A percentile compares a stretch with the other conserved stretches of the same genome.
These are phyloP conservation scores for Scatophagus argus DNA, from an alignment of 2,113 vertebrate genomes.

Conservation along the genomic window DNA sequence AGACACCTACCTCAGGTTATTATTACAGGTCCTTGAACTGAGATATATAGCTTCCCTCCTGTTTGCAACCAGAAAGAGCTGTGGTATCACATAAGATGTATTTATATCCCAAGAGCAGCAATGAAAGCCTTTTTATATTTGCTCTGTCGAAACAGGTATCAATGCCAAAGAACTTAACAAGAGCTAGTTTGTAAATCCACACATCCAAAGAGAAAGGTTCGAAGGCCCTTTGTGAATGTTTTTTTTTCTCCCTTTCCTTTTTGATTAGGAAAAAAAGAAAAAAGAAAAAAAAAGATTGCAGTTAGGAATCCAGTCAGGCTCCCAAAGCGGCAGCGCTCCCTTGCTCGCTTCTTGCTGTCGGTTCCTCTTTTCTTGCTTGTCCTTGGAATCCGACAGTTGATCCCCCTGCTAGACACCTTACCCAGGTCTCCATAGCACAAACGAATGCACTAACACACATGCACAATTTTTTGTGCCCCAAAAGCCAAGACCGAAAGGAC, in stretches of 20 bases:
- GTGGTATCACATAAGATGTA: conserved; percentile 74
- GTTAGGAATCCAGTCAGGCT: conserved; percentile 86
- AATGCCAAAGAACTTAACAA: conserved; percentile 75
- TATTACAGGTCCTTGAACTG: conserved; percentile 83
- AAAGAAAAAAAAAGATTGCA: conserved; percentile 71
- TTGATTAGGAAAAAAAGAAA: conserved; percentile 44
- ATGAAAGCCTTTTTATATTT: conserved; percentile 73
- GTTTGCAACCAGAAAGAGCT: conserved; percentile 79
- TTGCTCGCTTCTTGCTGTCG: conserved; percentile 79
- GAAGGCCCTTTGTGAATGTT: conserved; percentile 73
- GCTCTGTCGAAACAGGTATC: conserved; percentile 71
- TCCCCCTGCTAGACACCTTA: conserved; percentile 78
- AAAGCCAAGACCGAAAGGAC: conserved; percentile 69
- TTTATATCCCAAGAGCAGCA: conserved; percentile 79
- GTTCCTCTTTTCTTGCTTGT: conserved; percentile 84
- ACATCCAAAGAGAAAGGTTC: conserved; percentile 78
- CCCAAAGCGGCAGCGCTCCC: conserved; percentile 80
- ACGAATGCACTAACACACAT: conserved; percentile 52
- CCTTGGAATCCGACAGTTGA: conserved; percentile 90
- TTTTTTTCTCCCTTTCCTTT: conserved; percentile 56
- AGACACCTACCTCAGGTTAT: conserved; percentile 89
- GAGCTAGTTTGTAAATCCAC: conserved; percentile 82
- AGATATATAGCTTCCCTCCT: conserved; percentile 77
- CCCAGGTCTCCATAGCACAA: conserved; percentile 83
- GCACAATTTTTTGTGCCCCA: conserved; percentile 53